Percentiles rank a stretch among this genome's conserved stretches.
phyloP scores from a whole-genome alignment of 2,888 invertebrate genomes.

The Brenthis ino region DNA sequence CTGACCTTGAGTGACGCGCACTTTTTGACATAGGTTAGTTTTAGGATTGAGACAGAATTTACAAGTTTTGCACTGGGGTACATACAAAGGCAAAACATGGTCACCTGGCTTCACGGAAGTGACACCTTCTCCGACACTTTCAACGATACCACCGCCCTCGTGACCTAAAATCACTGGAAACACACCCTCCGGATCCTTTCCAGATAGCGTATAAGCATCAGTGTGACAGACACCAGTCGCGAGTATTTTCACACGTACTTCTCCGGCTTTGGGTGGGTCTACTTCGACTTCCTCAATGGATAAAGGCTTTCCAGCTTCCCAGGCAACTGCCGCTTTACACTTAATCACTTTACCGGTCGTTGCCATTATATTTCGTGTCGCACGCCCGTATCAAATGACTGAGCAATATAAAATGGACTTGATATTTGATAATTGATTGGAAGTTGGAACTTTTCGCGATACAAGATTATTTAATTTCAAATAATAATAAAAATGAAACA shows the following conservation, averaged over 20 bases:
- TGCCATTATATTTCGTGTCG: constrained; percentile 56
- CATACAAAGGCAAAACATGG: constrained; percentile 98
- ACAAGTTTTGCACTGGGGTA: constrained; percentile 98
- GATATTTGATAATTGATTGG: background rate
- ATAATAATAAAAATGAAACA: too few species aligned
- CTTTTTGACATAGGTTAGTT: constrained; percentile 98
- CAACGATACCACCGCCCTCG: constrained; percentile 98
- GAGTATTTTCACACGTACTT: constrained; percentile 91
- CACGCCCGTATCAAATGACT: constrained; percentile 38
- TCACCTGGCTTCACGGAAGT: constrained; percentile 94
- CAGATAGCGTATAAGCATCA: constrained; percentile 94
- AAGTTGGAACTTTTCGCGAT: background rate
- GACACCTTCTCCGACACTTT: constrained; percentile 96
- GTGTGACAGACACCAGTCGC: constrained; percentile 95
- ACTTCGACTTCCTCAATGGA: constrained; percentile 96
- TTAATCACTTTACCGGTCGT: constrained; percentile 87
- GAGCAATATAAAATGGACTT: constrained; percentile 49
- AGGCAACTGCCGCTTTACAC: constrained; percentile 98
- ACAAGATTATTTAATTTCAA: too few species aligned
- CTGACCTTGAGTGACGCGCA: constrained; percentile 91
- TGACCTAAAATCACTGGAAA: constrained; percentile 98
- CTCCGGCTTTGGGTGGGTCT: constrained; percentile 95
- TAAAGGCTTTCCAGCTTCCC: constrained; percentile 95
- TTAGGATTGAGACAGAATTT: constrained; percentile 97
- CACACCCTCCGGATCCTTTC: constrained; percentile 94